These are phyloP conservation scores for Nyleta sp. DNA, from an alignment of 2,888 invertebrate species.

Conservation along the genomic window DNA sequence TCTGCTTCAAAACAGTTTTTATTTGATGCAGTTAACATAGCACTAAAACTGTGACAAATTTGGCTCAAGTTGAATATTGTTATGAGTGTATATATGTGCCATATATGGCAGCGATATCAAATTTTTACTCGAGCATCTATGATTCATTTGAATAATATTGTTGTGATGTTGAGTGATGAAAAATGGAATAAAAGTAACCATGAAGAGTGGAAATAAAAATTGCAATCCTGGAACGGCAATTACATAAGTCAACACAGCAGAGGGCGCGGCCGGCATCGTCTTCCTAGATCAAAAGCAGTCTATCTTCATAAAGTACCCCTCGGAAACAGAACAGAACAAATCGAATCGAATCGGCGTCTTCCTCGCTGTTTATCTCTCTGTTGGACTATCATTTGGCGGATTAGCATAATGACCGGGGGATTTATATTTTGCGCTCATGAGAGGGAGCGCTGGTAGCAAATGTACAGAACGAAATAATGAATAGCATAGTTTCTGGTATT, in stretches of 20 bases:
- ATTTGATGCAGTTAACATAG: too few species aligned
- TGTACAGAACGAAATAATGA: constrained; percentile 81
- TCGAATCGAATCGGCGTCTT: constrained; percentile 68
- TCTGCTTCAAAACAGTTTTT: too few species aligned
- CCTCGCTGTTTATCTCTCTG: constrained; percentile 65
- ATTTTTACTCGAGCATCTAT: too few species aligned
- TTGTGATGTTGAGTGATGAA: too few species aligned
- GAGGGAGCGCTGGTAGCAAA: constrained; percentile 78
- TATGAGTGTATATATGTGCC: too few species aligned
- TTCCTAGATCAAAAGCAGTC: constrained; percentile 60
- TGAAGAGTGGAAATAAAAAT: constrained; percentile 35
- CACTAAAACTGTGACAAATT: too few species aligned
- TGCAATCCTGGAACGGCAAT: constrained; percentile 22
- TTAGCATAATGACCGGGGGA: constrained; percentile 82
- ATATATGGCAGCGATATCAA: too few species aligned
- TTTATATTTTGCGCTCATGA: constrained; percentile 76
- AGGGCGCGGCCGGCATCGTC: constrained; percentile 41
- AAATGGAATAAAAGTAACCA: too few species aligned
- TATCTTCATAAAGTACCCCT: constrained; percentile 55
- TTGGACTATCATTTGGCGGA: constrained; percentile 79
- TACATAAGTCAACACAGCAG: constrained; percentile 48
- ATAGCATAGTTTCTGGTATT: constrained; percentile 82
- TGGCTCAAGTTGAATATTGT: too few species aligned
- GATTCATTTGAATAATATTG: too few species aligned
- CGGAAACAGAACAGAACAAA: constrained; percentile 43